Evolutionary conservation across 2,797 vertebrate species (phyloP).

Genomic region (Lepilemur septentrionalis): DNA sequence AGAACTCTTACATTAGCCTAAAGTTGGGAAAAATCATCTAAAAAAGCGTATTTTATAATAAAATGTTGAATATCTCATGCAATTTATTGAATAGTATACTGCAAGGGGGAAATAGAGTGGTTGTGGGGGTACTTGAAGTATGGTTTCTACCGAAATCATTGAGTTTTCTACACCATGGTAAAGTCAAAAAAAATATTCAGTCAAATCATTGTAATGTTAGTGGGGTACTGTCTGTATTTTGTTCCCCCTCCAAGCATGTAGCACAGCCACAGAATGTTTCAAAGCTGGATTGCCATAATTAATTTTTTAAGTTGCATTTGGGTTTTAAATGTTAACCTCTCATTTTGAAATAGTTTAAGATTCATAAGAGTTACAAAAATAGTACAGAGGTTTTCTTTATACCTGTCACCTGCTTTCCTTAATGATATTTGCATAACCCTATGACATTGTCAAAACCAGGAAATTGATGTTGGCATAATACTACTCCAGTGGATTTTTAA

Average conservation of each 20-base stretch:
- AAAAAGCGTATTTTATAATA: not conserved
- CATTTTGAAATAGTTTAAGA: constrained; percentile 18
- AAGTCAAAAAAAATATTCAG: not conserved
- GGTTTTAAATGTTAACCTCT: constrained; percentile 1
- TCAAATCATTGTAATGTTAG: not conserved
- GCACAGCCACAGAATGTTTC: not conserved
- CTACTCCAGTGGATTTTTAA: constrained; percentile 20
- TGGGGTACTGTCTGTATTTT: not conserved
- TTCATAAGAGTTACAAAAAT: not conserved
- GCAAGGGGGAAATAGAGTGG: not conserved
- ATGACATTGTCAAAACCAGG: not conserved
- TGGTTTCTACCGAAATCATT: not conserved
- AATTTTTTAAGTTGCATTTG: constrained; percentile 2
- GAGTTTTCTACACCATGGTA: not conserved
- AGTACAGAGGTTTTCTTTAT: not conserved
- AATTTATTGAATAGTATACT: not conserved
- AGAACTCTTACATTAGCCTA: not conserved
- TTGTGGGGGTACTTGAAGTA: not conserved
- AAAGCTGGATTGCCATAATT: not conserved
- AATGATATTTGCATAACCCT: not conserved
- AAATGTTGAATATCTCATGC: not conserved
- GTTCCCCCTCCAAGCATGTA: not conserved
- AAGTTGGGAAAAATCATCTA: not conserved
- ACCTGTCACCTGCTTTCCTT: not conserved
- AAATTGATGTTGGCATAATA: constrained; percentile 24